Evolutionary conservation across 1,140 invertebrate species (phyloP).

Genomic region (Eumaeus atala): DNA sequence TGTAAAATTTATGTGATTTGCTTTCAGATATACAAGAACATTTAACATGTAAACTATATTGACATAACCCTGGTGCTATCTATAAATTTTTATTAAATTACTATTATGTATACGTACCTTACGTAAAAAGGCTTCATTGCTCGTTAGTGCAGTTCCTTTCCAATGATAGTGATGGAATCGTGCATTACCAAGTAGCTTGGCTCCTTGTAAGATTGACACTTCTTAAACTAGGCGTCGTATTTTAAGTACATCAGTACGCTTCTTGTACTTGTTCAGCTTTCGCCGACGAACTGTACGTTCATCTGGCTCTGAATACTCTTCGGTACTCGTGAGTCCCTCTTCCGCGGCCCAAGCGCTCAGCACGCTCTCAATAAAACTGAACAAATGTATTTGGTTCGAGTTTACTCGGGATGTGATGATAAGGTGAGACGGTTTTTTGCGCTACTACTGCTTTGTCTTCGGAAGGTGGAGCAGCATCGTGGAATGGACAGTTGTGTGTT

Average conservation of each 20-base stretch:
- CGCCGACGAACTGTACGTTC: slow-evolving; percentile 78
- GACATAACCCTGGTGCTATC: too few relatives aligned
- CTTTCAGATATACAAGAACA: background rate
- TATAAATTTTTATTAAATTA: too few relatives aligned
- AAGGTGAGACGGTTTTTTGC: slow-evolving; percentile 66
- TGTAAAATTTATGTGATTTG: too few relatives aligned
- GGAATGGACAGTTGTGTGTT: too few relatives aligned
- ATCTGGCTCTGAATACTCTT: slow-evolving; percentile 78
- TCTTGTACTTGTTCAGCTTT: slow-evolving; percentile 78
- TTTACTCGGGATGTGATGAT: slow-evolving; percentile 71
- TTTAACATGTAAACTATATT: background rate
- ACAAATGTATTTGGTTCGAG: slow-evolving; percentile 83
- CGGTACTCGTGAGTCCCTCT: slow-evolving; percentile 79
- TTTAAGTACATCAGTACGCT: slow-evolving; percentile 77
- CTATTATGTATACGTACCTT: slow-evolving; percentile 79
- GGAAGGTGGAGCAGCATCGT: too few relatives aligned
- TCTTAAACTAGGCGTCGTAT: slow-evolving; percentile 79
- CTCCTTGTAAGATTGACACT: slow-evolving; percentile 78
- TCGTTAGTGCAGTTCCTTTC: slow-evolving; percentile 82
- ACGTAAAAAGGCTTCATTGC: slow-evolving; percentile 83
- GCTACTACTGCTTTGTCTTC: slow-evolving; percentile 75
- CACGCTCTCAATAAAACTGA: slow-evolving; percentile 83
- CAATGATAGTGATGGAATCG: slow-evolving; percentile 82
- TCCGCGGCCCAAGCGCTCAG: slow-evolving; percentile 81
- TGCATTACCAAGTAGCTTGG: slow-evolving; percentile 77